Conservation (phyloP, 1,140 invertebrate species). For the Rhyacophila brunnea region DNA sequence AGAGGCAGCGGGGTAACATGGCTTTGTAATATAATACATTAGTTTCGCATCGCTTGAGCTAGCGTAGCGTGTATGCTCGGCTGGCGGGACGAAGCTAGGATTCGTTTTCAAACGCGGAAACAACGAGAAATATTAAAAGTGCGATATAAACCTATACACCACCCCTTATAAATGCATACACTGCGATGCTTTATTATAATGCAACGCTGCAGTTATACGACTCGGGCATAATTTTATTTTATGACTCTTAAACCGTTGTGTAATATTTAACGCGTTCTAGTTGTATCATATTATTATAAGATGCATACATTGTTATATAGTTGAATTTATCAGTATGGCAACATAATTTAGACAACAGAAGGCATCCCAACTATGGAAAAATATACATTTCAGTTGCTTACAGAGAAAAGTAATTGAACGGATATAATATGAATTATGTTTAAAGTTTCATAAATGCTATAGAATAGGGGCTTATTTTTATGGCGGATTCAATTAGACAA, state of each 20-base stretch:
- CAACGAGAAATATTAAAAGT: conserved; percentile 8
- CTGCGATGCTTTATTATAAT: conserved; percentile 1
- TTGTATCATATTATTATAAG: no score
- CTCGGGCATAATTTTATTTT: no score
- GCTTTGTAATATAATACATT: conserved; percentile 24
- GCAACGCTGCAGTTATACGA: conserved; percentile 1
- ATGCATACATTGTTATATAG: no score
- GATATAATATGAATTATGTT: no score
- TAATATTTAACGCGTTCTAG: neutral
- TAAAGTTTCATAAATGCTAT: no score
- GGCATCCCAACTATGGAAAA: no score
- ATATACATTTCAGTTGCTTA: no score
- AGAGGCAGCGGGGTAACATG: neutral
- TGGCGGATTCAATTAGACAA: no score
- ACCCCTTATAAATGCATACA: neutral
- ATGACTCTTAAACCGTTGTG: neutral
- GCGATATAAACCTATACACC: neutral
- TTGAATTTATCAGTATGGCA: no score
- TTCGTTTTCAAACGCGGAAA: conserved; percentile 3
- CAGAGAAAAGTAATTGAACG: no score
- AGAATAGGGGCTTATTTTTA: no score
- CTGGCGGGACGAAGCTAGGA: neutral
- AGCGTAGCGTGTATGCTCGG: neutral
- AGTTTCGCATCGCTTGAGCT: conserved; percentile 11
- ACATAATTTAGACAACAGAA: no score